phyloP scores from a whole-genome alignment of 1,140 invertebrate species.

The Manduca sexta region DNA sequence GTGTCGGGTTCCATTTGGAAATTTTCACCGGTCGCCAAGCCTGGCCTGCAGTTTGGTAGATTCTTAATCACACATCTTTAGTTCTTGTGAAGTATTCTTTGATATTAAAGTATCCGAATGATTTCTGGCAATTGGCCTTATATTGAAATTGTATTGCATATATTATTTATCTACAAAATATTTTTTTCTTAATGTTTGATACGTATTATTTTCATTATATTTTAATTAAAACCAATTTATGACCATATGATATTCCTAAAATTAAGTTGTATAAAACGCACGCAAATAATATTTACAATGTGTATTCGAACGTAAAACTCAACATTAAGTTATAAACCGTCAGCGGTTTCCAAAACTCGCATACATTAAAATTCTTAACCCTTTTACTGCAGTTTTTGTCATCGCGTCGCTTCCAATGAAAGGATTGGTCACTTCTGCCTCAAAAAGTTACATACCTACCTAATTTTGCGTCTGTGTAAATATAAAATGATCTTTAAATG shows the following conservation, averaged over 20 bases:
- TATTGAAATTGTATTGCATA: no score
- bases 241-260: no score
- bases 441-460: not conserved
- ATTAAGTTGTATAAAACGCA: no score
- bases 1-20: no score
- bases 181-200: not conserved
- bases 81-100: no score
- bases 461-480: not conserved
- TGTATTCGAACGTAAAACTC: not conserved
- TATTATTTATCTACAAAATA: not conserved
- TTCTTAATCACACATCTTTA: no score
- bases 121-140: no score
- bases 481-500: not conserved
- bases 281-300: no score
- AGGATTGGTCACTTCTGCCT: not conserved
- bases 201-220: not conserved
- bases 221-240: no score
- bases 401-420: not conserved
- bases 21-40: no score
- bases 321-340: slow-evolving; percentile 2
- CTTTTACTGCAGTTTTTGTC: slow-evolving; percentile 24
- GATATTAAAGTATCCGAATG: no score
- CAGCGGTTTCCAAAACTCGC: slow-evolving; percentile 19
- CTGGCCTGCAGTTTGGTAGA: no score
- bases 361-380: slow-evolving; percentile 4